Base-by-base conservation (phyloP, 2,888 invertebrate species). In the Drosophila mimetica region DNA sequence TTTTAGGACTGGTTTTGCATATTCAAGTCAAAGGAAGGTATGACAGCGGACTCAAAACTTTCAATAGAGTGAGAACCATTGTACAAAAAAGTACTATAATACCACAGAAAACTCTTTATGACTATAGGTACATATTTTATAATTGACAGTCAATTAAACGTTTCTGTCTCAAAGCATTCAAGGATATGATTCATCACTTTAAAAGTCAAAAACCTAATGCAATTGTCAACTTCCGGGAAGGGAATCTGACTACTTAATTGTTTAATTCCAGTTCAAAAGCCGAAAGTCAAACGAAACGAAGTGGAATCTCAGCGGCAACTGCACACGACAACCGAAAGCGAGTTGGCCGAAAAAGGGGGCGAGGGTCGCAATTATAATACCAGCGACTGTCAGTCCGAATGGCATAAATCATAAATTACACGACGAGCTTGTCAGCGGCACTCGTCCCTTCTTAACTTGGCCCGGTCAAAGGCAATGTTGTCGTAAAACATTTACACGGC, bases 361-460 rank as follows among this genome's bases (percentile, higher is more conserved):
- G 42, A 42, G 66, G 66, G 25, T 51, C 16, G 52, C 55, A 51
- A 61, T 59, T 63, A 55, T 57, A 70, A 25, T 37, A 39, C 48
- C 64, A 54, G 46, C 74, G 58, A 75, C 67, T 76, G 77, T 64
- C 73, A 75, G 57, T 65, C 65, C 59, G 46, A 69, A 71, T 74
- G 69, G 63, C 77, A 77, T 77, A 77, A 77, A 77, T 77, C 77
- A 77, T 77, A 73, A 77, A 77, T 77, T 77, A 77, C 77, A 77
- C 70, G 65, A 77, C 73, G 57, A 73, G 73, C 75, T 75, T 77
- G 76, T 77, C 76, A 75, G 65, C 64, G 77, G 76, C 76, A 77
- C 65, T 72, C 64, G 74, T 59, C 37, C 16, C 39, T 34, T 11
- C 11, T 32, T 50, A 57, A 57, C 50, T 57, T 50, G 51, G 58